phyloP scores from a whole-genome alignment of 2,888 invertebrate genomes.

The Drosophila phalerata region DNA sequence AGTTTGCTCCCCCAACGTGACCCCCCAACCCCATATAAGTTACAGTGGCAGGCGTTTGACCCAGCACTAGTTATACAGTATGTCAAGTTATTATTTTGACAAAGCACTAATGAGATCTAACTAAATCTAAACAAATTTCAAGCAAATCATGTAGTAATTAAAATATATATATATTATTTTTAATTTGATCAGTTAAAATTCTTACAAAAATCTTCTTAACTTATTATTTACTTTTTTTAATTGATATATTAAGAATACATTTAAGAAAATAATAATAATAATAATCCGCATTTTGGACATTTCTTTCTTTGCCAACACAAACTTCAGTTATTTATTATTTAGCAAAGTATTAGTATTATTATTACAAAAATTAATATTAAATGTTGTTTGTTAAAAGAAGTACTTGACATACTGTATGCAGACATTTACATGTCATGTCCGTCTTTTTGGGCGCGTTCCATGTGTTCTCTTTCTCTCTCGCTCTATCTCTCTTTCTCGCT shows the following conservation, averaged over 20 bases:
- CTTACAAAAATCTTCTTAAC: too few relatives aligned
- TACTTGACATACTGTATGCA: background rate
- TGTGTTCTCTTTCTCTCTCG: conserved; percentile 30
- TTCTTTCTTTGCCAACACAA: too few relatives aligned
- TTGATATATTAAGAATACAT: background rate
- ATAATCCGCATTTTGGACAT: too few relatives aligned
- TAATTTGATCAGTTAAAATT: too few relatives aligned
- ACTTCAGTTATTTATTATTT: too few relatives aligned
- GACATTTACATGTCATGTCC: conserved; percentile 30
- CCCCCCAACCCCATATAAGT: conserved; percentile 1
- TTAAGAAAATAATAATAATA: too few relatives aligned
- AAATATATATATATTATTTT: too few relatives aligned
- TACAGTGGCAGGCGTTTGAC: conserved; percentile 36
- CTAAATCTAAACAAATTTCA: too few relatives aligned
- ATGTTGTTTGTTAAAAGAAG: background rate
- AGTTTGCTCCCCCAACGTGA: background rate
- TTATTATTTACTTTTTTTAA: background rate
- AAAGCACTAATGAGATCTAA: too few relatives aligned
- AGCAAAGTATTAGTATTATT: too few relatives aligned
- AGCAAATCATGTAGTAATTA: too few relatives aligned
- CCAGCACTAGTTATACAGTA: conserved; percentile 22
- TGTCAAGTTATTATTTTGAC: conserved; percentile 1
- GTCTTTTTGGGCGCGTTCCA: conserved; percentile 61
- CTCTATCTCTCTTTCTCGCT: conserved; percentile 20
- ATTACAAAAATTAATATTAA: background rate